A percentile compares a stretch with the other conserved stretches of the same genome.
Evolutionary conservation across 2,113 vertebrate genomes (phyloP).

Genomic region (Psammodynastes pulverulentus): DNA sequence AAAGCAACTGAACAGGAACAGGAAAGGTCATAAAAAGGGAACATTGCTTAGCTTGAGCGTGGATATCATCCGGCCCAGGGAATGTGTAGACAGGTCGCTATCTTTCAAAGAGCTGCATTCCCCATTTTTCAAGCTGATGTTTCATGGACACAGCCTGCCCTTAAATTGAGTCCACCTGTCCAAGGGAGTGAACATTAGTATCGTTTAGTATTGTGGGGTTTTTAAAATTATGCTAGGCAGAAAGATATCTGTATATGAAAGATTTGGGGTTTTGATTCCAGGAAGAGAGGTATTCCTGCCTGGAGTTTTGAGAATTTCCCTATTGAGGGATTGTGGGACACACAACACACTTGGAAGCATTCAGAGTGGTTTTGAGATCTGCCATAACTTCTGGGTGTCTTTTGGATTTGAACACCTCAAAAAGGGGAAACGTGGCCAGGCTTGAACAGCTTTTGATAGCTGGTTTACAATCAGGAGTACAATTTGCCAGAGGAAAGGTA

Average conservation of each 20-base stretch:
- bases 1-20: neutral
- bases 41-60: neutral
- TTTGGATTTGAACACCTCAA: neutral
- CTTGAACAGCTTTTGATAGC: neutral
- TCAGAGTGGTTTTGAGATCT: neutral
- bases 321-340: neutral
- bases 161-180: neutral
- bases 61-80: constrained; percentile 19
- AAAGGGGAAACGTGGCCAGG: neutral
- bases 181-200: neutral
- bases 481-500: neutral
- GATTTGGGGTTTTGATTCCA: neutral
- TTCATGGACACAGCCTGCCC: neutral
- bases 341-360: neutral
- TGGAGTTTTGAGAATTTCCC: neutral
- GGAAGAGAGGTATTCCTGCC: neutral
- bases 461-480: neutral
- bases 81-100: neutral
- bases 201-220: neutral
- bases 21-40: neutral
- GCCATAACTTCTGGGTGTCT: neutral
- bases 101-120: neutral
- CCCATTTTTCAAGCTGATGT: neutral
- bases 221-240: neutral
- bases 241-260: neutral